phyloP scores from a whole-genome alignment of 2,888 invertebrate genomes.

The Norana najaformis region DNA sequence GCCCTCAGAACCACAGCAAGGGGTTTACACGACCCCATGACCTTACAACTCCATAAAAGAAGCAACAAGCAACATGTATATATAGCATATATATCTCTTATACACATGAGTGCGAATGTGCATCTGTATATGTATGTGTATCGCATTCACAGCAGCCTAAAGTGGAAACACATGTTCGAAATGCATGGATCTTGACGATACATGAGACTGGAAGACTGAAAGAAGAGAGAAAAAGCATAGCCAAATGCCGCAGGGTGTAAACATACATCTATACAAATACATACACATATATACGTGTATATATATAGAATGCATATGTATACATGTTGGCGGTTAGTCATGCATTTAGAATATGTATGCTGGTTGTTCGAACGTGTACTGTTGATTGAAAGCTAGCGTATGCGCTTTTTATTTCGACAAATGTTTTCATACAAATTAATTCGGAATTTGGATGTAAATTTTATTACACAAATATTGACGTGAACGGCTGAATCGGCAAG shows the following conservation, averaged over 20 bases:
- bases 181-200: not conserved
- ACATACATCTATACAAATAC: not conserved
- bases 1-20: not conserved
- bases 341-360: not conserved
- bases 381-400: no score
- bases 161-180: not conserved
- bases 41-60: not conserved
- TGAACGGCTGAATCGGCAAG: no score
- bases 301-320: no score
- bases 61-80: not conserved
- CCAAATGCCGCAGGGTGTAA: conserved; percentile 13
- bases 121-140: not conserved
- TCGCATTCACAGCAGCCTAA: not conserved
- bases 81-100: not conserved
- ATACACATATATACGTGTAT: not conserved
- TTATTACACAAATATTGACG: no score
- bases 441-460: no score
- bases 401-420: no score
- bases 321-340: no score
- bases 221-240: not conserved
- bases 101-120: not conserved
- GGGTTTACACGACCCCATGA: not conserved
- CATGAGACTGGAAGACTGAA: not conserved
- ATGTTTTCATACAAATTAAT: no score
- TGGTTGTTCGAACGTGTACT: no score